Evolutionary conservation across 1,140 invertebrate genomes (phyloP).

Genomic region (Panulirus ornatus): DNA sequence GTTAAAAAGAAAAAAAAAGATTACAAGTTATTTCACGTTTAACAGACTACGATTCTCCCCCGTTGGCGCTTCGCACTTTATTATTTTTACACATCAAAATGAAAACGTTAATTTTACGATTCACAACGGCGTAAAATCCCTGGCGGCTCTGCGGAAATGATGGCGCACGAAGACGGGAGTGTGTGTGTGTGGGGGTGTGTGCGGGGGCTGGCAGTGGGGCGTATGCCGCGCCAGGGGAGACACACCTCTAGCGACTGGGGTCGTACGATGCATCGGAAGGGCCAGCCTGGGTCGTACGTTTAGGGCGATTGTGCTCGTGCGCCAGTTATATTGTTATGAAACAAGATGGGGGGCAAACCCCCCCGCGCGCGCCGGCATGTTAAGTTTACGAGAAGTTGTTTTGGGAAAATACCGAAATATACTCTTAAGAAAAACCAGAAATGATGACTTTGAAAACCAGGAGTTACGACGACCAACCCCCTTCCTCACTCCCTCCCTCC

Average conservation of each 20-base stretch:
- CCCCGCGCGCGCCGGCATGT: constrained; percentile 68
- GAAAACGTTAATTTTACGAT: constrained; percentile 72
- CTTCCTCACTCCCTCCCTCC: constrained; percentile 31
- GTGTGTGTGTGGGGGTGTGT: no score
- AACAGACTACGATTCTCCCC: constrained; percentile 63
- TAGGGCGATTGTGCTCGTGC: constrained; percentile 30
- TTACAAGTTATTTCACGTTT: constrained; percentile 71
- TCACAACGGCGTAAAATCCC: constrained; percentile 70
- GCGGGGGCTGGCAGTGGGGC: constrained; percentile 17
- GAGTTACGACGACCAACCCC: constrained; percentile 71
- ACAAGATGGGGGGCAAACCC: constrained; percentile 71
- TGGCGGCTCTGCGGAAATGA: constrained; percentile 62
- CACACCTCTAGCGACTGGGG: constrained; percentile 11
- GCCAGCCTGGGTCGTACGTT: background rate
- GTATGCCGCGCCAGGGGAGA: constrained; percentile 33
- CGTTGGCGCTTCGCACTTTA: constrained; percentile 67
- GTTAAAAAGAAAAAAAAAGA: constrained; percentile 54
- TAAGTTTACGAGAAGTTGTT: constrained; percentile 70
- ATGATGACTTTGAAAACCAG: constrained; percentile 69
- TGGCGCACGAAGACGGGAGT: constrained; percentile 66
- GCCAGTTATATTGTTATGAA: constrained; percentile 72
- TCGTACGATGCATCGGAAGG: background rate
- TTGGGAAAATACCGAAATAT: constrained; percentile 67
- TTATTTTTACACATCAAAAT: constrained; percentile 73
- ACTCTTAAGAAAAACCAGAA: constrained; percentile 70